phyloP scores from a whole-genome alignment of 1,140 invertebrate species.

The Listronotus bonariensis region DNA sequence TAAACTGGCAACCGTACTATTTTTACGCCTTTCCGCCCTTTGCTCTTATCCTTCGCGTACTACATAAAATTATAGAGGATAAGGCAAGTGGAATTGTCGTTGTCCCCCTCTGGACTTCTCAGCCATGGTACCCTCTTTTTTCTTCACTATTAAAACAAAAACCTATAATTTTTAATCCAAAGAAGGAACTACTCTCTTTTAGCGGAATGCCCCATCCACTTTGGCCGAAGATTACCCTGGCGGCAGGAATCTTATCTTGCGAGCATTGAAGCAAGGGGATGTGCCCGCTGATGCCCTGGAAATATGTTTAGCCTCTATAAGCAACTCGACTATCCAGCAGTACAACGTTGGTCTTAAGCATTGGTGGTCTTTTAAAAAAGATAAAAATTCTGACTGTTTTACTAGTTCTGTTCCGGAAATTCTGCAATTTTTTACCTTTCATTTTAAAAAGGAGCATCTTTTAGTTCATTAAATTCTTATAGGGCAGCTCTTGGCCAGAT shows the following conservation, averaged over 20 bases:
- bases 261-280: background rate
- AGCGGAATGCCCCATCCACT: background rate
- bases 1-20: background rate
- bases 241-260: background rate
- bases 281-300: background rate
- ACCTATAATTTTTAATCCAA: background rate
- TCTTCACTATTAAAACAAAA: background rate
- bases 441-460: background rate
- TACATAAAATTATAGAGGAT: slow-evolving; percentile 41
- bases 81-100: slow-evolving; percentile 37
- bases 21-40: slow-evolving; percentile 48
- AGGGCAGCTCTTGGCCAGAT: background rate
- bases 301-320: background rate
- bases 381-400: background rate
- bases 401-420: background rate
- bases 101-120: slow-evolving; percentile 33
- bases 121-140: slow-evolving; percentile 40
- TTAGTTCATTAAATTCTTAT: background rate
- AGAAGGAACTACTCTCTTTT: slow-evolving; percentile 2
- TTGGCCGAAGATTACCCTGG: background rate
- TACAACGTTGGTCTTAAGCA: slow-evolving; percentile 1
- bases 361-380: background rate
- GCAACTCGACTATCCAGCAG: background rate
- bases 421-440: background rate
- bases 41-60: slow-evolving; percentile 26